Base-by-base conservation (phyloP, 1,140 invertebrate species). In the Conus betulinus region DNA sequence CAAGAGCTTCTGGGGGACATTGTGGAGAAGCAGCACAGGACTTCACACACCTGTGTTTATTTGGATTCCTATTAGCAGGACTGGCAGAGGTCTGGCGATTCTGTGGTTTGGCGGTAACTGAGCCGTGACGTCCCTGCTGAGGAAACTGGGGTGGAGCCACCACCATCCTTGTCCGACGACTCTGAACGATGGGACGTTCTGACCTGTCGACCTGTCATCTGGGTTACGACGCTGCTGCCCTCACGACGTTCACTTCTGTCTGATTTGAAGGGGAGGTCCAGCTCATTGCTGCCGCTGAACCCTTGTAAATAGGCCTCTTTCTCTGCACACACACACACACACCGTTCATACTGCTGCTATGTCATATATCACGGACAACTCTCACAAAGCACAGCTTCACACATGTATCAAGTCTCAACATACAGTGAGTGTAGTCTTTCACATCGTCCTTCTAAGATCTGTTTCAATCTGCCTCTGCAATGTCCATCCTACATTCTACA, bases 221-320 rank as follows among this genome's bases (percentile, higher is more conserved):
- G 79, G 20, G 55, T 87, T n/a, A 74, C 15, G 20, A 60, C 55
- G 15, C 78, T 60, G 67, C 85, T 52, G 83, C 51, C 10, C 39
- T 52, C 63, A 27, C 87, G 27, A 23, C 86, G 76, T 63, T 88
- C 90, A 4, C 83, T 81, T 57, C 92, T 91, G 52, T 91, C 90
- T 53, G 78, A 20, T 79, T 90, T 93, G 23, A 94, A 87, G 7
- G 92, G 90, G 53, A 93, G 92, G 82, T 94, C 93, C 25, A 94
- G 88, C 76, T 95, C 94, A 92, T 94, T 94, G 83, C 92, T 94
- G 20, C 94, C 94, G 85, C 88, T 89, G 76, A 94, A 94, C 20
- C 88, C 88, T 52, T 90, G 90, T 79, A 95, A 74, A 83, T 93
- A 95, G 15, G 82, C 82, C 71, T 94, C 93, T 86, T 93, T 94